phyloP scores from a whole-genome alignment of 1,140 invertebrate species.

The Notospermus geniculatus region DNA sequence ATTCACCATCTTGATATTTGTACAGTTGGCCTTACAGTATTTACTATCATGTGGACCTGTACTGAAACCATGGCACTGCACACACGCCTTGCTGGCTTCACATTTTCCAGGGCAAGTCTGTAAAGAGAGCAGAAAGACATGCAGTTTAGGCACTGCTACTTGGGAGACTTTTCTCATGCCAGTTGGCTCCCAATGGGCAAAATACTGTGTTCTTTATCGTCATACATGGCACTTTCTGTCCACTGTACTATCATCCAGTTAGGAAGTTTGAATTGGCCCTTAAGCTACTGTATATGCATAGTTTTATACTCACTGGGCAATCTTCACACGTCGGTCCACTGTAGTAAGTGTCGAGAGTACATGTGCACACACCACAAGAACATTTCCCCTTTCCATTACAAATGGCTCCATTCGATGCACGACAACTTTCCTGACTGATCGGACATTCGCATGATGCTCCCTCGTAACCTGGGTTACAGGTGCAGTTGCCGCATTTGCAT shows the following conservation, averaged over 20 bases:
- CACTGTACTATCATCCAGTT: no score
- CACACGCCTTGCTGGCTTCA: slow-evolving; percentile 84
- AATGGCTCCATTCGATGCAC: slow-evolving; percentile 63
- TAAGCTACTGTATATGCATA: no score
- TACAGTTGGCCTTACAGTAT: slow-evolving; percentile 53
- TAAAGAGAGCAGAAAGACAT: slow-evolving; percentile 31
- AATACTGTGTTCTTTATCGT: no score
- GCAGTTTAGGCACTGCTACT: no score
- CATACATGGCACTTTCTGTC: no score
- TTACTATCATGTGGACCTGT: slow-evolving; percentile 72
- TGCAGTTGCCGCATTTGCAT: slow-evolving; percentile 72
- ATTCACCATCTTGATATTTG: slow-evolving; percentile 30
- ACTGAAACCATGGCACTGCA: slow-evolving; percentile 86
- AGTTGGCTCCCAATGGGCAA: no score
- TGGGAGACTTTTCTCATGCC: no score
- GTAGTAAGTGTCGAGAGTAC: slow-evolving; percentile 66
- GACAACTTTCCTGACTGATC: slow-evolving; percentile 72
- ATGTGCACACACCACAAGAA: slow-evolving; percentile 86
- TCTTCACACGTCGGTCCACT: slow-evolving; percentile 79
- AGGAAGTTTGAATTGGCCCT: no score
- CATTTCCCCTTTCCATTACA: slow-evolving; percentile 75
- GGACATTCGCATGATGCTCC: slow-evolving; percentile 80
- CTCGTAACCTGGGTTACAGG: slow-evolving; percentile 65
- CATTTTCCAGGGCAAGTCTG: slow-evolving; percentile 85
- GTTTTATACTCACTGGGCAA: slow-evolving; percentile 66